Evolutionary conservation across 1,140 invertebrate species (phyloP), one percentile per base, ranked within the genome.

Genomic region (Leptestheria dahalacensis): DNA sequence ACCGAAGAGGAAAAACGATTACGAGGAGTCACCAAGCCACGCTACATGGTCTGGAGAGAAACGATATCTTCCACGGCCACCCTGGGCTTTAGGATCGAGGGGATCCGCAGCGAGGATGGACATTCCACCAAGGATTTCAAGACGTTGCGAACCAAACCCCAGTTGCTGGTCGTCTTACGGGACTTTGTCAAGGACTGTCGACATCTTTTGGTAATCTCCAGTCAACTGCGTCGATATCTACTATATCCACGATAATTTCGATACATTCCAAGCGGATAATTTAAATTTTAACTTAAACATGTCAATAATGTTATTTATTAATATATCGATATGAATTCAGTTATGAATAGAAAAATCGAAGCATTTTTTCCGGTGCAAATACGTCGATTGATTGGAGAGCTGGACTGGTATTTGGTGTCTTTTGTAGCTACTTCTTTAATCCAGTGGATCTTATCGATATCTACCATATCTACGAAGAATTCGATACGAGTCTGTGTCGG

Each of bases 41-140:
- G 93, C 52, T 97, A 96, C 70, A 96, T 96, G 92, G 87, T 94
- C 20, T 98, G 94, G 91, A 75, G 95, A 50, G 95, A 98, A 74
- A 92, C 91, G 4, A 95, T 97, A 67, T 96, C 91, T 23, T 97
- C 92, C 20, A 96, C 93, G 3, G 84, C 91, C 0, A 91, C 87
- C 3, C 75, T 97, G 24, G 95, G 93, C 55, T 98, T 98, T 74
- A 78, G 94, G 62, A 93, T 98, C 65, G 95, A 98, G 73, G 95
- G 93, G 6, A 88, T 66, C 48, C 66, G 90, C 73, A 84, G 85
- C 64, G 82, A 82, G 48, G 86, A 90, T 67, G 90, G 88, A 33
- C 85, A 82, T 54, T 88, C 89, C 53, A 85, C 84, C 62, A 97
- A 95, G 78, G 91, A 96, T 71, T 97, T 95, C 70, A 97, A 97